Conservation (phyloP, 2,797 vertebrate genomes). For the Chrysolophus pictus region DNA sequence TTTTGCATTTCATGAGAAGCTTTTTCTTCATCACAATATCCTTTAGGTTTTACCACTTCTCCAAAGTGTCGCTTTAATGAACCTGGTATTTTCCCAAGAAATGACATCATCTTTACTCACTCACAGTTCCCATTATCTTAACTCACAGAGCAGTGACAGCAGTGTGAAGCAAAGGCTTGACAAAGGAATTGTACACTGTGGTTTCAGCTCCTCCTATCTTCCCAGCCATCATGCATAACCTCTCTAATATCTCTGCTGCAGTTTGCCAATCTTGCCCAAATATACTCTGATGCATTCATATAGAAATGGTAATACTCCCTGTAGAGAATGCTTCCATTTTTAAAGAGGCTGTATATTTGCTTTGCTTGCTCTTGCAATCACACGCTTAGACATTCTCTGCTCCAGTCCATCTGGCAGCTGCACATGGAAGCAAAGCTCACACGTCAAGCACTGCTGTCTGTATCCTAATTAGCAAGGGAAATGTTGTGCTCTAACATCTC, state of each 20-base stretch:
- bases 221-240: background rate
- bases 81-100: background rate
- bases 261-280: background rate
- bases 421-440: background rate
- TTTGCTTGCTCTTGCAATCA: background rate
- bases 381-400: background rate
- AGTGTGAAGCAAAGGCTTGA: background rate
- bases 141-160: background rate
- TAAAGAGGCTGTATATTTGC: background rate
- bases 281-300: background rate
- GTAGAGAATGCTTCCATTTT: background rate
- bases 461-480: background rate
- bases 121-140: background rate
- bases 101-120: background rate
- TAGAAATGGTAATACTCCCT: background rate
- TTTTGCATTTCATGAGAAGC: background rate
- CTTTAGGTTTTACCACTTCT: background rate
- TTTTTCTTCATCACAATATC: background rate
- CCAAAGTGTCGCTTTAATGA: background rate
- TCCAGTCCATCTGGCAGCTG: constrained; percentile 30
- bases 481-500: background rate
- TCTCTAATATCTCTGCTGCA: background rate
- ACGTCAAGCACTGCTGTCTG: background rate
- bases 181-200: background rate
- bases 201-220: background rate